Conservation (phyloP, 2,797 vertebrate genomes). For the Pipistrellus kuhlii region DNA sequence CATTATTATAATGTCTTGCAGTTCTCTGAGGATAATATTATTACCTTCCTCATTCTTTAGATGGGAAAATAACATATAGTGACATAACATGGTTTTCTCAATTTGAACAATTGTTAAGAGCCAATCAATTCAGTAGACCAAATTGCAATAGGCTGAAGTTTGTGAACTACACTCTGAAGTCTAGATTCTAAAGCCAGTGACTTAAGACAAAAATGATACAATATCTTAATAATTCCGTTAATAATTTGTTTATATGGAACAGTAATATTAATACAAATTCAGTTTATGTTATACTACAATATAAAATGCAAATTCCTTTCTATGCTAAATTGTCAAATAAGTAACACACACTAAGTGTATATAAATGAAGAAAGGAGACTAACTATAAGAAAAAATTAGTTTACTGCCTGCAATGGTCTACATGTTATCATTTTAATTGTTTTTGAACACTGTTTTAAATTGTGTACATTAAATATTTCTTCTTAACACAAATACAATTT, state of each 20-base stretch:
- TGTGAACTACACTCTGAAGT: neutral
- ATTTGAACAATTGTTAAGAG: neutral
- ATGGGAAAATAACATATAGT: neutral
- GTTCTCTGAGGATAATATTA: neutral
- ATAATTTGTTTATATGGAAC: constrained; percentile 15
- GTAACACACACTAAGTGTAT: neutral
- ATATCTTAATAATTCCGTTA: constrained; percentile 5
- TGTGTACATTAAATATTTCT: neutral
- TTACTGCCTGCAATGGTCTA: neutral
- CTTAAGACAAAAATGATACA: neutral
- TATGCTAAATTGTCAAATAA: constrained; percentile 29
- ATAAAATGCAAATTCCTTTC: neutral
- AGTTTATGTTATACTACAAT: neutral
- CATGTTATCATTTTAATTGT: neutral
- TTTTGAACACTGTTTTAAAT: constrained; percentile 43
- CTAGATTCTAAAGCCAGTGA: neutral
- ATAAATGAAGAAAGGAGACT: neutral
- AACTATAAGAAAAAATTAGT: constrained; percentile 47
- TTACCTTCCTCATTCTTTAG: neutral
- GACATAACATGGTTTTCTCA: neutral
- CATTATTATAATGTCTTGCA: neutral
- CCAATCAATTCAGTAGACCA: neutral
- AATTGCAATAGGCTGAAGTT: neutral
- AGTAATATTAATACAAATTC: neutral
- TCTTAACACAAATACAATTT: neutral